These are phyloP conservation scores for Rhyacophila brunnea DNA, from an alignment of 1,140 invertebrate genomes.

Conservation along the genomic window DNA sequence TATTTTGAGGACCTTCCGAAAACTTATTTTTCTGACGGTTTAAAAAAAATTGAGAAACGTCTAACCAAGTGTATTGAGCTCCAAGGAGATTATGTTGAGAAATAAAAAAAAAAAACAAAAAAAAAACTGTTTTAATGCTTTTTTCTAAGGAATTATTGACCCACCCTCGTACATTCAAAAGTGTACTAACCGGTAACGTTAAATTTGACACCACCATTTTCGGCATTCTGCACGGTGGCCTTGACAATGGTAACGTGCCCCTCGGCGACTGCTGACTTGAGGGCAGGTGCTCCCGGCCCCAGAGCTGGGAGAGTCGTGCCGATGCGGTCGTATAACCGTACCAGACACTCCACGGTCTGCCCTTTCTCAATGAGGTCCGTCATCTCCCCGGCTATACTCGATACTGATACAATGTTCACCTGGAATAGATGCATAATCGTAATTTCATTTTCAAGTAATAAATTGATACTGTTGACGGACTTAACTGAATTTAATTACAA, in stretches of 20 bases:
- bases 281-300: constrained; percentile 13
- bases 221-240: background rate
- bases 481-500: too few species aligned
- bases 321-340: constrained; percentile 10
- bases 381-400: constrained; percentile 18
- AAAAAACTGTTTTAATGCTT: too few species aligned
- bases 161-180: too few species aligned
- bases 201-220: constrained; percentile 2
- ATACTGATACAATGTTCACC: constrained; percentile 17
- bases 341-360: constrained; percentile 13
- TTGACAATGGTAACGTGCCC: constrained; percentile 8
- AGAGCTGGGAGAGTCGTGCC: constrained; percentile 7
- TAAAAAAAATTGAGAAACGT: too few species aligned
- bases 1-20: too few species aligned
- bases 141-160: too few species aligned
- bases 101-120: too few species aligned
- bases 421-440: constrained; percentile 1
- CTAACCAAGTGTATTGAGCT: too few species aligned
- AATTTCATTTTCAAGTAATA: too few species aligned
- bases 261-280: constrained; percentile 4
- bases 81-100: too few species aligned
- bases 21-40: too few species aligned
- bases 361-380: constrained; percentile 25
- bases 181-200: constrained; percentile 18
- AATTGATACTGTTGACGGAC: too few species aligned